These are phyloP conservation scores for Phragmatobia fuliginosa DNA, from an alignment of 2,888 invertebrate species.

Conservation along the genomic window DNA sequence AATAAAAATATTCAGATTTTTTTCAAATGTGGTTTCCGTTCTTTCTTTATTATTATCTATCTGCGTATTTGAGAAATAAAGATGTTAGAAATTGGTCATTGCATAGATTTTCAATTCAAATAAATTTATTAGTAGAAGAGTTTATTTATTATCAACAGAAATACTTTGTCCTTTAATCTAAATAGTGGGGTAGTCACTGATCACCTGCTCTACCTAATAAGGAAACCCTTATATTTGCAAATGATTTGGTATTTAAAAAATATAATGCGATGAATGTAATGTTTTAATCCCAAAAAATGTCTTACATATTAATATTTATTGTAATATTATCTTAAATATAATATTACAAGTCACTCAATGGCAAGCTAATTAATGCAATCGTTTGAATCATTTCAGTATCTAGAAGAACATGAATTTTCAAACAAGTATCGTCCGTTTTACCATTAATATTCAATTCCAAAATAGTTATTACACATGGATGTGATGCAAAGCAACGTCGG, in stretches of 20 bases:
- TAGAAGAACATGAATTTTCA: neutral
- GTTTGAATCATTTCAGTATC: neutral
- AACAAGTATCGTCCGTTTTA: neutral
- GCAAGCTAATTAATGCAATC: neutral
- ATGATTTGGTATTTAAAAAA: no score
- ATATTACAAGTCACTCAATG: no score
- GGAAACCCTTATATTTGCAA: no score
- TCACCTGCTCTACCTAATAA: no score
- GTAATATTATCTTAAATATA: no score
- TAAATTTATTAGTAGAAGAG: no score
- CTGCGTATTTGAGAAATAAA: neutral
- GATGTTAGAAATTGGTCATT: neutral
- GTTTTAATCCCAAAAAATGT: neutral
- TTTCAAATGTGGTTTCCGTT: neutral
- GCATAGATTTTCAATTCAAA: no score
- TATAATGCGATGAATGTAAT: no score
- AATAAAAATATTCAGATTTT: neutral
- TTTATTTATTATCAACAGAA: no score
- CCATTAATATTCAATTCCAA: conserved; percentile 29
- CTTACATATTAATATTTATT: no score
- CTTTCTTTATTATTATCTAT: neutral
- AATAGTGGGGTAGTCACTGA: no score
- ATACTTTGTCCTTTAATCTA: no score
- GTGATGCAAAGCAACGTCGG: conserved; percentile 37
- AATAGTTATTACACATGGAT: conserved; percentile 36